Base-by-base conservation (phyloP, 2,888 invertebrate genomes). In the Ormyrus pomaceus region DNA sequence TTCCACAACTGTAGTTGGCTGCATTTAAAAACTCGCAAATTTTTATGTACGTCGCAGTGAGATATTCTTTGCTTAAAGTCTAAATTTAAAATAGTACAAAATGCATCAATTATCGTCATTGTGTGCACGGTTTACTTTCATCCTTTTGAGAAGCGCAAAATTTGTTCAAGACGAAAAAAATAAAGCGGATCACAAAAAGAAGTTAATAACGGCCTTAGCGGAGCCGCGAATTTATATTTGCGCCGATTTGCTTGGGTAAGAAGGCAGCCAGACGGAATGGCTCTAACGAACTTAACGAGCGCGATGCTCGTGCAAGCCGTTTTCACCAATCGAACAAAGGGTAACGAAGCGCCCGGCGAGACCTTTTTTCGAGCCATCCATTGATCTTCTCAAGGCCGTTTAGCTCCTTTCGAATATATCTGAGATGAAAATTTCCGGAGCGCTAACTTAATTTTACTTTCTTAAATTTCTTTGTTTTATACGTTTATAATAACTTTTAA, bases 231-330 rank as follows among this genome's bases (percentile, higher is more conserved):
- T 68, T 69, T 69, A 53, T 62, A 76, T 68, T 76, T 69, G 45
- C 56, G 53, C 34, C 34, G 34, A 34, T 34, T 34, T 34, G 3
- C 13, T 50, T n/a, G 61, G 10, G 61, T 55, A 53, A 68, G 62
- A 50, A 64, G 34, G 51, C 51, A 69, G n/a, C 46, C 8, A n/a
- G 50, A 48, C 53, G 55, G 53, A 34, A 75, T 69, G 55, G 45
- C 10, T 62, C 56, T 70, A 73, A 73, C 68, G 64, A 80, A 70
- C 51, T 76, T 76, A 80, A 80, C 76, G 72, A 80, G 71, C 69
- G 9, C 62, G 19, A 51, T 34, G 19, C 58, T 79, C n/a, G 34
- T 53, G 56, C 50, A 8, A 5, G 62, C 34, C 7, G 58, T 70
- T 58, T 61, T 76, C 53, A 34, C 59, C 66, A 72, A 72, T 73